Conservation (phyloP, 2,888 invertebrate species). For the Cerastis rubricosa region DNA sequence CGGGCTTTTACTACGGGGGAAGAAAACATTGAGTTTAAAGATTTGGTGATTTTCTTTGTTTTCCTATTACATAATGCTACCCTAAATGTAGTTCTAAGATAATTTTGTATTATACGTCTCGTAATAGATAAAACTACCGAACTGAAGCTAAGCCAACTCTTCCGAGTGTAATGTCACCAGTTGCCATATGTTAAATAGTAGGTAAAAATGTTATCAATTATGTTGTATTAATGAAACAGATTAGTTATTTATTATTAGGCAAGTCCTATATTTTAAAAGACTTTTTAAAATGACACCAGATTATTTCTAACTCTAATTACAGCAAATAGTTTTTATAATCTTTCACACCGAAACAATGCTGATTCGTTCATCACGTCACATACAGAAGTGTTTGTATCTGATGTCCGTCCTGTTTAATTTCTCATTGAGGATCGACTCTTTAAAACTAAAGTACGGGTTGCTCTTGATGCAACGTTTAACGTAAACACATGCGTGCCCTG, state of each 20-base stretch:
- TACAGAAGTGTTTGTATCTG: neutral
- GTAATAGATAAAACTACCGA: neutral
- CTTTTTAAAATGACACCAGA: neutral
- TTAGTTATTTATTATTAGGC: neutral
- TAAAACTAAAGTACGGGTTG: constrained; percentile 35
- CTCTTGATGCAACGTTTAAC: constrained; percentile 63
- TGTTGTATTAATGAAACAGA: neutral
- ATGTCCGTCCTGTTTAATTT: neutral
- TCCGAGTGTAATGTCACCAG: neutral
- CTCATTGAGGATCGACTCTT: neutral
- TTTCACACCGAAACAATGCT: neutral
- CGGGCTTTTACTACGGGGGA: neutral
- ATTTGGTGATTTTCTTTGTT: neutral
- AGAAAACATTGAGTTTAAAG: neutral
- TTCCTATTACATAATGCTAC: neutral
- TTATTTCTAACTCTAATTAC: neutral
- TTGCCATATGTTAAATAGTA: neutral
- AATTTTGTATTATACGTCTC: neutral
- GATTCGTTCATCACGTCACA: neutral
- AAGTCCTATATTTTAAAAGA: neutral
- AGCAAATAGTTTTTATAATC: neutral
- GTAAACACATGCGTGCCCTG: constrained; percentile 73
- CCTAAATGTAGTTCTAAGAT: neutral
- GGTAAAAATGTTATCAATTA: neutral
- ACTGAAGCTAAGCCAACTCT: neutral